phyloP scores from a whole-genome alignment of 2,797 vertebrate species.

The Syngnathus rostellatus region DNA sequence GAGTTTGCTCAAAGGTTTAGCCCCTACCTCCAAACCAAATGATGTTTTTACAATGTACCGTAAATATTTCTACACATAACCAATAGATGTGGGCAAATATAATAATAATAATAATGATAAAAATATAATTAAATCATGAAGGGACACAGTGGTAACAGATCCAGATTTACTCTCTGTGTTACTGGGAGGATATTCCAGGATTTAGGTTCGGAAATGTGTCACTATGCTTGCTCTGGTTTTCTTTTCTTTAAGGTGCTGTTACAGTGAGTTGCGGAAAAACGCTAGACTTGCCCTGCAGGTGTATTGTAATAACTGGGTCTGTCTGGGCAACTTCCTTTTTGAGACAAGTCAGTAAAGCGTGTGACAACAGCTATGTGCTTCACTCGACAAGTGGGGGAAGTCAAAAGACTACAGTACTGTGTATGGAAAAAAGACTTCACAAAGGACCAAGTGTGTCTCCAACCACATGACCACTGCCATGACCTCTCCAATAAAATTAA shows the following conservation, averaged over 20 bases:
- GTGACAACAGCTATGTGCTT: constrained; percentile 37
- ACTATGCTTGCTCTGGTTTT: constrained; percentile 29
- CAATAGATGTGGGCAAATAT: constrained; percentile 24
- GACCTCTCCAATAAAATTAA: background rate
- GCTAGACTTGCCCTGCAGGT: constrained; percentile 43
- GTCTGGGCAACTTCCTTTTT: constrained; percentile 50
- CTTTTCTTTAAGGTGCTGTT: constrained; percentile 38
- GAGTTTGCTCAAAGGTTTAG: constrained; percentile 48
- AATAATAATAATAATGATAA: constrained; percentile 15
- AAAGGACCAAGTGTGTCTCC: constrained; percentile 1
- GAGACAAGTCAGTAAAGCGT: constrained; percentile 42
- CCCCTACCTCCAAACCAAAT: background rate
- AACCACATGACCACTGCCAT: background rate
- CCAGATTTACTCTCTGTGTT: background rate
- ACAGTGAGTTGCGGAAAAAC: constrained; percentile 33
- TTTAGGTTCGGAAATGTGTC: constrained; percentile 32
- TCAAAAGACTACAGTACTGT: background rate
- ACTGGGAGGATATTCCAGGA: constrained; percentile 3
- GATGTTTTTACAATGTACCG: constrained; percentile 39
- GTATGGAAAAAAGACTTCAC: constrained; percentile 1
- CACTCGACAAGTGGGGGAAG: background rate
- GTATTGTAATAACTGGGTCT: constrained; percentile 57
- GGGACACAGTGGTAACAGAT: constrained; percentile 11
- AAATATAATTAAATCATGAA: constrained; percentile 12
- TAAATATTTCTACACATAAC: constrained; percentile 22